A percentile compares a stretch with the other conserved stretches of the same genome.
Conservation (phyloP, 2,113 vertebrate species). For the Struthidea cinerea region DNA sequence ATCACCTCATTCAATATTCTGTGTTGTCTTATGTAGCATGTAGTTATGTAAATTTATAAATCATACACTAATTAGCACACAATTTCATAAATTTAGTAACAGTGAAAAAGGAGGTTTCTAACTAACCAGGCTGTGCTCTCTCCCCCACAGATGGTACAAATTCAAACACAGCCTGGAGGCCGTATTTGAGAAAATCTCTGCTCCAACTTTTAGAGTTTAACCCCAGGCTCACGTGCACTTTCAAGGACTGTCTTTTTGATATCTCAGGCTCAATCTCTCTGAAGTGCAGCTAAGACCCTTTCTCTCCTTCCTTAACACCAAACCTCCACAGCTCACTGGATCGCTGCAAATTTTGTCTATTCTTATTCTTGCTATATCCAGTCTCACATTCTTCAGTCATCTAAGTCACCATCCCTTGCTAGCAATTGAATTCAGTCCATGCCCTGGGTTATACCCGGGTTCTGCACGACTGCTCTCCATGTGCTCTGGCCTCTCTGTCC, state of each 20-base stretch:
- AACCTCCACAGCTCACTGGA: background rate
- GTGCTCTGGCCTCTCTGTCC: background rate
- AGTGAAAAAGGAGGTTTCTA: slow-evolving; percentile 34
- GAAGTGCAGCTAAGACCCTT: background rate
- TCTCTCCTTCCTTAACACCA: background rate
- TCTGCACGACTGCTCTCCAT: background rate
- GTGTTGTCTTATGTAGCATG: slow-evolving; percentile 28
- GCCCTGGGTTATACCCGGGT: background rate
- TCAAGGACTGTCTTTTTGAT: background rate
- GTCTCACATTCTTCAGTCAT: background rate
- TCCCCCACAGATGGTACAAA: background rate
- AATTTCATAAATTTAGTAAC: slow-evolving; percentile 43
- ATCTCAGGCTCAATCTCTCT: background rate
- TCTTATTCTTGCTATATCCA: background rate
- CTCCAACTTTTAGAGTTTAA: background rate
- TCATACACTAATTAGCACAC: slow-evolving; percentile 52
- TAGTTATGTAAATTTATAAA: slow-evolving; percentile 59
- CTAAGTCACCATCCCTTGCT: background rate
- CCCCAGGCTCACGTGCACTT: background rate
- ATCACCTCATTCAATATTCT: slow-evolving; percentile 40
- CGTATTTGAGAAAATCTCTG: background rate
- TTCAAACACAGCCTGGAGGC: background rate
- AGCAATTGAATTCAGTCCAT: background rate
- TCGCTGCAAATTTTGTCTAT: background rate
- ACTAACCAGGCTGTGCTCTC: background rate